phyloP scores from a whole-genome alignment of 2,888 invertebrate species.

The Yponomeuta cagnagella region DNA sequence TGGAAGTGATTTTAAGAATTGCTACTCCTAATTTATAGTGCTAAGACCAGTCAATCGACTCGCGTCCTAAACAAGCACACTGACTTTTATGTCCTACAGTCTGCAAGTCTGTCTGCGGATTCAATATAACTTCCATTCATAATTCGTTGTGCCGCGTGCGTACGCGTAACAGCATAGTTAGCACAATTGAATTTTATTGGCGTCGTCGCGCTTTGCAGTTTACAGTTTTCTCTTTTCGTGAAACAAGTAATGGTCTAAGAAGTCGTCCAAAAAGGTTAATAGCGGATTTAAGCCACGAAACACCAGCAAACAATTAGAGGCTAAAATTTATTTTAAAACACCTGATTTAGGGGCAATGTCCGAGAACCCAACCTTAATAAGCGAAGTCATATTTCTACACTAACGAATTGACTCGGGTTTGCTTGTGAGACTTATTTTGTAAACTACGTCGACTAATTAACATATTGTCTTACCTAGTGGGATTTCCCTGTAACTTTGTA shows the following conservation, averaged over 20 bases:
- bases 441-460: slow-evolving; percentile 9
- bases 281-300: too few species aligned
- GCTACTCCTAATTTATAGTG: too few species aligned
- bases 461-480: not conserved
- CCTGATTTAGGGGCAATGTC: too few species aligned
- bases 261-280: not conserved
- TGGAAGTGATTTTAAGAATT: too few species aligned
- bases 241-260: not conserved
- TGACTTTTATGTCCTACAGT: not conserved
- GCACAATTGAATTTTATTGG: slow-evolving; percentile 9
- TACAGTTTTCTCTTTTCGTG: not conserved
- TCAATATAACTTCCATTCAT: slow-evolving; percentile 53
- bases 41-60: too few species aligned
- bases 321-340: too few species aligned
- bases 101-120: slow-evolving; percentile 38
- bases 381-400: not conserved
- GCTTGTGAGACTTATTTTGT: not conserved
- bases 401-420: not conserved
- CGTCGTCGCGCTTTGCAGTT: not conserved
- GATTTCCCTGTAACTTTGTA: slow-evolving; percentile 13
- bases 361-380: not conserved
- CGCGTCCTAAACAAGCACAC: too few species aligned
- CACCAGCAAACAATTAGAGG: too few species aligned
- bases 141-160: not conserved
- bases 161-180: slow-evolving; percentile 5